Evolutionary conservation across 2,113 vertebrate species (phyloP).

Genomic region (Abramis brama): DNA sequence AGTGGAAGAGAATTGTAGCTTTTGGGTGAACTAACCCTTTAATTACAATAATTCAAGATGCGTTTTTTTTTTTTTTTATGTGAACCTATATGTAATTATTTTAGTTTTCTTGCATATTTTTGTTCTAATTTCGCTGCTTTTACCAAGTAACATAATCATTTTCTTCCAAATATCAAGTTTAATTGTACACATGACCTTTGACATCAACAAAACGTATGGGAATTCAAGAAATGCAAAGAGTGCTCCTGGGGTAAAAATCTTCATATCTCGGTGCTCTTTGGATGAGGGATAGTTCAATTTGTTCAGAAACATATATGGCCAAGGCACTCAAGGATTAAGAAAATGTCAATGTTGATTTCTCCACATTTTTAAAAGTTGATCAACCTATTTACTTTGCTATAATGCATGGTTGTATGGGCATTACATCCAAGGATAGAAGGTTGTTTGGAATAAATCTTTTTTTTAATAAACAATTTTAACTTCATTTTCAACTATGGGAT

Average conservation of each 20-base stretch:
- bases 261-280: no score
- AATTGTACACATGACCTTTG: not conserved
- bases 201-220: not conserved
- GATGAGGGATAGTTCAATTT: no score
- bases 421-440: not conserved
- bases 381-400: not conserved
- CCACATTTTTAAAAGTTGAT: not conserved
- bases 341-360: not conserved
- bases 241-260: no score
- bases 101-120: no score
- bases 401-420: not conserved
- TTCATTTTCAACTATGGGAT: no score
- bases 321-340: no score
- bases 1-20: constrained; percentile 34
- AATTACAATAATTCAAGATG: no score
- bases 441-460: not conserved
- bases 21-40: no score
- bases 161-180: not conserved
- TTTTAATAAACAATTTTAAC: not conserved
- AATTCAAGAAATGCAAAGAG: not conserved
- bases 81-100: no score
- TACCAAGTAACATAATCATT: not conserved
- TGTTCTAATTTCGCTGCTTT: not conserved
- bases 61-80: no score
- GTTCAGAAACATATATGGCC: no score